phyloP scores from a whole-genome alignment of 30 jellyfish, hydroid and myxozoan genomes.

The Turritopsis dohrnii region DNA sequence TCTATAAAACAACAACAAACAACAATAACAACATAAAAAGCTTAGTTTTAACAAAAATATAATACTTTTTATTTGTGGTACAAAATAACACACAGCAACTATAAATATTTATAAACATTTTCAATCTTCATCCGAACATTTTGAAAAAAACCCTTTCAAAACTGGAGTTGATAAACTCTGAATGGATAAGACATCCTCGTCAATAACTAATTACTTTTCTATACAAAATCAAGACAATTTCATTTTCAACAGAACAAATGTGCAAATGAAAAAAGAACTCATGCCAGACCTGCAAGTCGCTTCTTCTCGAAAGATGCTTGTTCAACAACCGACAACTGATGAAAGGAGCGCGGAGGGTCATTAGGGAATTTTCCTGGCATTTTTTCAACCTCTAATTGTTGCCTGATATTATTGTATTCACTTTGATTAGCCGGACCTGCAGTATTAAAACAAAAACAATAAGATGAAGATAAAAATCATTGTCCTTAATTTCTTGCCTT shows the following conservation, averaged over 20 bases:
- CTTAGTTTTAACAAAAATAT: too few species aligned
- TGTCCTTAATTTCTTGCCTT: too few species aligned
- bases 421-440: slow-evolving; percentile 76
- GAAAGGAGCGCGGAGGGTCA: slow-evolving; percentile 86
- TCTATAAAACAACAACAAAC: slow-evolving; percentile 33
- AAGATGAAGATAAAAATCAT: too few species aligned
- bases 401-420: slow-evolving; percentile 84
- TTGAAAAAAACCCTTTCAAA: too few species aligned
- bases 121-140: too few species aligned
- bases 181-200: too few species aligned
- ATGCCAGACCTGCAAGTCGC: slow-evolving; percentile 62
- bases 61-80: neutral
- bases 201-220: too few species aligned
- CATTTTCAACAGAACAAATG: neutral
- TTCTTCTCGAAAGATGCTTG: slow-evolving; percentile 78
- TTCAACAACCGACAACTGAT: slow-evolving; percentile 59
- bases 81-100: too few species aligned
- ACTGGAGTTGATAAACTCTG: neutral
- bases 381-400: slow-evolving; percentile 87
- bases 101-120: too few species aligned
- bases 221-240: neutral
- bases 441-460: neutral
- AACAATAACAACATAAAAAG: neutral
- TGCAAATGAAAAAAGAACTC: too few species aligned
- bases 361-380: slow-evolving; percentile 77